Percentiles rank a stretch among this genome's conserved stretches.
Conservation (phyloP, 2,797 vertebrate genomes). For the Alcedo atthis region DNA sequence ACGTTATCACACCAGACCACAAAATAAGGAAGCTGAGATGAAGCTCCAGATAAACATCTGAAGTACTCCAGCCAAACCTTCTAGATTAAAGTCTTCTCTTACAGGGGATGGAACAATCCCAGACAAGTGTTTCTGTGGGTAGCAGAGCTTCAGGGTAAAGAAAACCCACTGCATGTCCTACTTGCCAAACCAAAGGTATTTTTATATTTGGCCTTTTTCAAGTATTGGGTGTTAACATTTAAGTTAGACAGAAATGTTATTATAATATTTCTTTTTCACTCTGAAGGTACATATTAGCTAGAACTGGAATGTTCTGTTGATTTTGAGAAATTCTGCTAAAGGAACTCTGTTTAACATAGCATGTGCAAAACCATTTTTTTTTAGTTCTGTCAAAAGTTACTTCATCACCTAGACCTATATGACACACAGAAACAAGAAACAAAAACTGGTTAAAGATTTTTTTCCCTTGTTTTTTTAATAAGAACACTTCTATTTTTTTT, state of each 20-base stretch:
- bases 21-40: neutral
- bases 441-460: neutral
- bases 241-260: neutral
- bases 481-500: neutral
- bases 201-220: neutral
- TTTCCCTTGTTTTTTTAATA: constrained; percentile 9
- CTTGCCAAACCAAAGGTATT: neutral
- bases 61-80: neutral
- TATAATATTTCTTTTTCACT: neutral
- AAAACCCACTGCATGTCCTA: neutral
- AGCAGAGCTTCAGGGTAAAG: neutral
- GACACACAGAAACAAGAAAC: neutral
- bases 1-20: neutral
- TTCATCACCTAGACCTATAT: neutral
- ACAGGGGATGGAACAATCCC: neutral
- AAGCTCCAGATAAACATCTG: neutral
- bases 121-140: neutral
- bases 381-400: neutral
- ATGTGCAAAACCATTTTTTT: neutral
- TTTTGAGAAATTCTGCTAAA: neutral
- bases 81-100: neutral
- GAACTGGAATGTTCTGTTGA: neutral
- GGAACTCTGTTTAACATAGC: neutral
- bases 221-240: neutral
- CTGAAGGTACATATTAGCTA: neutral